phyloP scores from a whole-genome alignment of 2,113 vertebrate genomes.

The Corynorhinus townsendii region DNA sequence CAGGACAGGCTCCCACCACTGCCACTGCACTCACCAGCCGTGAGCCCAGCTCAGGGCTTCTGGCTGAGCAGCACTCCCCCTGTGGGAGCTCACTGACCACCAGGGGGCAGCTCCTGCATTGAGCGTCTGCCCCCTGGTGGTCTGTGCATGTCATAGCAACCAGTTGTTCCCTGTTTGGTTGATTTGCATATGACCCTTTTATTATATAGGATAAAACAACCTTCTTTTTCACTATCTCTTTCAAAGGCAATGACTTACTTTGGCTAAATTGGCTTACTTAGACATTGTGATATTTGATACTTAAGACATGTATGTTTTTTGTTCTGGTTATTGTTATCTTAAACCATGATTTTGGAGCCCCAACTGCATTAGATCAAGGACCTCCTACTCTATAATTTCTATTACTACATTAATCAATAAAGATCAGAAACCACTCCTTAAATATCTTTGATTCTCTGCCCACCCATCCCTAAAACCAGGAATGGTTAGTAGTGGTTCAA shows the following conservation, averaged over 20 bases:
- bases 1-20: too few species aligned
- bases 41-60: too few species aligned
- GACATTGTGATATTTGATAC: background rate
- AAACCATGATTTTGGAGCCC: background rate
- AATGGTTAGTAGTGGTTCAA: background rate
- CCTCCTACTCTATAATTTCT: background rate
- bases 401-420: background rate
- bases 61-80: too few species aligned
- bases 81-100: too few species aligned
- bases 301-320: background rate
- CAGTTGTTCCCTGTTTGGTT: too few species aligned
- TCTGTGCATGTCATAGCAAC: too few species aligned
- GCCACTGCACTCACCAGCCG: too few species aligned
- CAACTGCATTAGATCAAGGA: background rate
- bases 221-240: background rate
- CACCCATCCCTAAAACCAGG: background rate
- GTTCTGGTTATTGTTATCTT: background rate
- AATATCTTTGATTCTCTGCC: background rate
- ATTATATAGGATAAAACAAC: background rate
- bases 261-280: background rate
- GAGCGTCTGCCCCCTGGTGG: too few species aligned
- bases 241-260: background rate
- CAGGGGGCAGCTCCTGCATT: too few species aligned
- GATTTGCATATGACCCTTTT: too few species aligned
- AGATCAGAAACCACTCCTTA: background rate